Evolutionary conservation across 2,888 invertebrate genomes (phyloP), one percentile per base, ranked within the genome.

Genomic region (Amphipoea lucens): DNA sequence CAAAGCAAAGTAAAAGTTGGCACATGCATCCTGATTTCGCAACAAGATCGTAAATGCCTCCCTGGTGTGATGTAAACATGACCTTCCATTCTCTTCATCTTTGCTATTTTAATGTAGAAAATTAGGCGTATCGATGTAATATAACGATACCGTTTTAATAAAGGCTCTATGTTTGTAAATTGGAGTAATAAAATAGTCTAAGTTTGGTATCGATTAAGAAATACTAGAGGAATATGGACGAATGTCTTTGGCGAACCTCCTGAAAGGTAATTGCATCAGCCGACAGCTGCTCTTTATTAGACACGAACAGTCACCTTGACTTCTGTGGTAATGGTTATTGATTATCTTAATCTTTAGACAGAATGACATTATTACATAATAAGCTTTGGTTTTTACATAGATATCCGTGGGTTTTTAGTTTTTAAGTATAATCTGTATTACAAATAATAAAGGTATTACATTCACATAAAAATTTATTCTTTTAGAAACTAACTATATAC

Each of bases 31-130:
- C 85, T 85, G 86, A 73, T 85, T 82, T 70, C 75, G 73, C 54
- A 85, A 85, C 65, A 5, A 60, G 20, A 60, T 68, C 73, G 54
- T 40, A 70, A 69, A 79, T 51, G 14, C 75, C 72, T 84, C 79
- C 86, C 79, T 77, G 63, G n/a, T 45, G 63, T 79, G 83, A 79
- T 63, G 79, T 74, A 63, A 85, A 67, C 14, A 54, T 85, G 79
- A 86, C 86, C 86, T 82, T 76, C 74, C 86, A 77, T 79, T 85
- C 85, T 66, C 86, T 82, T 79, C 63, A 77, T 82, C 68, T 78
- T 17, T 29, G 82, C 63, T 85, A 74, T 82, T 76, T 76, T 65
- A 79, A 79, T 75, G 74, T 77, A 75, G 54, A 69, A 75, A 79
- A 79, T 82, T 79, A 75, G 57, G 57, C 40, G 74, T 75, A 77